A percentile compares a stretch with the other conserved stretches of the same genome.
Evolutionary conservation across 2,888 invertebrate species (phyloP).

Genomic region (Ochropleura plecta): DNA sequence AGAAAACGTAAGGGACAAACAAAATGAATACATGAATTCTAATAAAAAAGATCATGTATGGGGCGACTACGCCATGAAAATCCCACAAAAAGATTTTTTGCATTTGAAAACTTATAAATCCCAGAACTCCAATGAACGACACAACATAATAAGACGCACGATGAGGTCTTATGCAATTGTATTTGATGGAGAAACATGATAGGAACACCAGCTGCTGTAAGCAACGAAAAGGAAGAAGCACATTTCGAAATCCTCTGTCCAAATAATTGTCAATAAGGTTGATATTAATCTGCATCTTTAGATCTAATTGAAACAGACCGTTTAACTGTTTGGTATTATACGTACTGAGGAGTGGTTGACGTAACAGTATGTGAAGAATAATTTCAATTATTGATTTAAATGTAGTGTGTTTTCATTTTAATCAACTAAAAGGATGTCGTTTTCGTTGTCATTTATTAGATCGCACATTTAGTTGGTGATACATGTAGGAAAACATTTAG

Average conservation of each 20-base stretch:
- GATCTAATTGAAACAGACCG: background rate
- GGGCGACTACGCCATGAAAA: background rate
- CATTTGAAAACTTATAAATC: background rate
- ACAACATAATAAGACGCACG: conserved; percentile 18
- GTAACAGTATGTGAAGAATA: background rate
- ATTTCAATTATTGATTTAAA: background rate
- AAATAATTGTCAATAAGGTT: conserved; percentile 10
- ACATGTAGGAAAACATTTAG: no score
- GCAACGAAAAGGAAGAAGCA: conserved; percentile 16
- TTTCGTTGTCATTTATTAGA: no score
- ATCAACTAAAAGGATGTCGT: conserved; percentile 22
- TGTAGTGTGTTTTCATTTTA: conserved; percentile 9
- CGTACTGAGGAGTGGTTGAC: background rate
- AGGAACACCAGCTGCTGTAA: conserved; percentile 29
- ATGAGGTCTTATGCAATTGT: conserved; percentile 35
- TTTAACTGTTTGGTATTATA: background rate
- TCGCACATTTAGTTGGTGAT: no score
- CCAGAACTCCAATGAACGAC: conserved; percentile 14
- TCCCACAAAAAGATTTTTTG: accelerated
- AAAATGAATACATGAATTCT: background rate
- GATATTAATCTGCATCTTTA: conserved; percentile 15
- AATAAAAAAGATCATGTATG: background rate
- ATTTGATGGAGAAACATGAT: conserved; percentile 15
- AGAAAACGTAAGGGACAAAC: background rate
- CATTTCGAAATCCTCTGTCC: conserved; percentile 25